phyloP scores from a whole-genome alignment of 2,113 vertebrate species.

The Dolichallabes microphthalmus region DNA sequence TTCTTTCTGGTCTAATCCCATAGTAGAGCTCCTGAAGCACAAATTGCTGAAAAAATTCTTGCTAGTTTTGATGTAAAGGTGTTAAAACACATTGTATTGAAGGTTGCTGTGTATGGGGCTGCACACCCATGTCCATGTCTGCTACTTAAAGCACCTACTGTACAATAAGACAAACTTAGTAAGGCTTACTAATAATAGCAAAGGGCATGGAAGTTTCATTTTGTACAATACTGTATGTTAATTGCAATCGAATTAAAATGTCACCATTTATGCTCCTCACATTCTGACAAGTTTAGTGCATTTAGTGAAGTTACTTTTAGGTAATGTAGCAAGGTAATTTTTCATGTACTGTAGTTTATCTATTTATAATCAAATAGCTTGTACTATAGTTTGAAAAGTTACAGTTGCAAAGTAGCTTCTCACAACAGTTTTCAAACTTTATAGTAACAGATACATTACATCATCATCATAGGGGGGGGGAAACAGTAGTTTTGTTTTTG shows the following conservation, averaged over 20 bases:
- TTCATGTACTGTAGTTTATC: not conserved
- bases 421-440: not conserved
- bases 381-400: not conserved
- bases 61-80: no score
- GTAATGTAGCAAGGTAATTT: not conserved
- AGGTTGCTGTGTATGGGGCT: no score
- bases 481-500: constrained; percentile 6
- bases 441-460: not conserved
- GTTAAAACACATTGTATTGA: no score
- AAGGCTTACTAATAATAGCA: not conserved
- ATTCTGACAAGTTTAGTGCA: not conserved
- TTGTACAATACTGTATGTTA: not conserved
- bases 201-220: not conserved
- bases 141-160: no score
- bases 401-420: not conserved
- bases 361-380: not conserved
- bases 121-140: no score
- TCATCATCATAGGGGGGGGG: no score
- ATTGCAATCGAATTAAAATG: not conserved
- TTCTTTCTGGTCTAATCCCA: no score
- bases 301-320: not conserved
- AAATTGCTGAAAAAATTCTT: no score
- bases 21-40: no score
- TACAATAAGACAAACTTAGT: no score
- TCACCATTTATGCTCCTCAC: not conserved